A percentile compares a stretch with the other conserved stretches of the same genome.
phyloP scores from a whole-genome alignment of 2,888 invertebrate species.

The Chymomyza procnemis region DNA sequence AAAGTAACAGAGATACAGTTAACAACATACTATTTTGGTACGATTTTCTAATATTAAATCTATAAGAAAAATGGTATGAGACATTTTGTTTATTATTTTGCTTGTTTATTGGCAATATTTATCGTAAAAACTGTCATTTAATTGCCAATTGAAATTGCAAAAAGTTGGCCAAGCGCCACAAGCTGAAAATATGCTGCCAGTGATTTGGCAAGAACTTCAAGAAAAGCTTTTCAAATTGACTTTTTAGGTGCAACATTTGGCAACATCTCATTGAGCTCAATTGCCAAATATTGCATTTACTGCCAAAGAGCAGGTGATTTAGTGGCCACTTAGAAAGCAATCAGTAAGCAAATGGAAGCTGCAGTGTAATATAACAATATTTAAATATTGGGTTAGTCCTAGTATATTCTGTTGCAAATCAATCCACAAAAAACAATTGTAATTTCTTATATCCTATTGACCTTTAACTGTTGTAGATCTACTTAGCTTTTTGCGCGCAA shows the following conservation, averaged over 20 bases:
- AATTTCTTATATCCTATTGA: conserved; percentile 14
- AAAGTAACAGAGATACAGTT: no score
- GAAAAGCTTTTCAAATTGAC: conserved; percentile 36
- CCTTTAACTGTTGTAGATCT: conserved; percentile 14
- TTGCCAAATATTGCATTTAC: conserved; percentile 56
- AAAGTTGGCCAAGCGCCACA: not conserved
- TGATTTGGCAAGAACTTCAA: conserved; percentile 16
- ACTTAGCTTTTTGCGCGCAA: not conserved
- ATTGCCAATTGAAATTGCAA: not conserved
- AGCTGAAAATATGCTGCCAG: not conserved
- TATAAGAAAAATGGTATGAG: no score
- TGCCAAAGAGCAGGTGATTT: conserved; percentile 60
- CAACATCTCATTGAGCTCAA: not conserved
- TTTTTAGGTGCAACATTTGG: conserved; percentile 58
- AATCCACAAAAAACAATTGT: conserved; percentile 30
- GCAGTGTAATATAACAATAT: conserved; percentile 53
- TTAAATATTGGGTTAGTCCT: conserved; percentile 43
- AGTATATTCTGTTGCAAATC: conserved; percentile 27
- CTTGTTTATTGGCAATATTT: not conserved
- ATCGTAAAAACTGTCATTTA: not conserved
- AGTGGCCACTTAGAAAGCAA: conserved; percentile 48
- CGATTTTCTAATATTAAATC: no score
- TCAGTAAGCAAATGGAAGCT: conserved; percentile 71
- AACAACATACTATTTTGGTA: no score
- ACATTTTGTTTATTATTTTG: not conserved